Base-by-base conservation (phyloP, 2,888 invertebrate genomes). In the Hymenopus coronatus region DNA sequence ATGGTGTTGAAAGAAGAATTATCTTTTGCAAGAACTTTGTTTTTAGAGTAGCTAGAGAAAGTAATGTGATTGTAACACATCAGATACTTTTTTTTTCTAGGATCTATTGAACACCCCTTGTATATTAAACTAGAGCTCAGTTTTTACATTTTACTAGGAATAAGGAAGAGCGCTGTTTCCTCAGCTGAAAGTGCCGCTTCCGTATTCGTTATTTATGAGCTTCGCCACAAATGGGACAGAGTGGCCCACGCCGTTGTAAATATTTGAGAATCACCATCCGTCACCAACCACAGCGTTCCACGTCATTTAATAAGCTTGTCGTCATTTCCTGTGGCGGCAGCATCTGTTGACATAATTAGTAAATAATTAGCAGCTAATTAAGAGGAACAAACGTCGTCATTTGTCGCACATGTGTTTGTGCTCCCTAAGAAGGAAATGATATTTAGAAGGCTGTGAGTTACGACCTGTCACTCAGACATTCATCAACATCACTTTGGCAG, bases 291-390 rank as follows among this genome's bases (percentile, higher is more conserved):
- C 20, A 70, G 54, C 54, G 86, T 86, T 81, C 28, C 86, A 46
- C 86, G 86, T 25, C 86, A 86, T 86, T 70, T 86, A 81, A 86
- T 54, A 86, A 86, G 70, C 28, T 81, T 81, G 86, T 86, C 85
- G 85, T 85, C 86, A 81, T 86, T 86, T 86, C 86, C 86, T 86
- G 86, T n/a, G 81, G 81, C 70, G 28, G 28, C 70, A 70, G 54
- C 54, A 70, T 70, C 54, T 70, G 54, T 25, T 70, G 54, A 70
- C 54, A 70, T 54, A 86, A 86, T 86, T 86, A 86, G 86, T 86
- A 86, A 54, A 86, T 86, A 86, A 86, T 86, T 86, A 86, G 86
- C 28, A 86, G 25, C 46, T 86, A 54, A 86, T 86, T 86, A 86
- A 70, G 28, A 86, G 81, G 70, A 86, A 81, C 86, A 86, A 28